Evolutionary conservation across 1,140 invertebrate genomes (phyloP).

Genomic region (Planococcus citri): DNA sequence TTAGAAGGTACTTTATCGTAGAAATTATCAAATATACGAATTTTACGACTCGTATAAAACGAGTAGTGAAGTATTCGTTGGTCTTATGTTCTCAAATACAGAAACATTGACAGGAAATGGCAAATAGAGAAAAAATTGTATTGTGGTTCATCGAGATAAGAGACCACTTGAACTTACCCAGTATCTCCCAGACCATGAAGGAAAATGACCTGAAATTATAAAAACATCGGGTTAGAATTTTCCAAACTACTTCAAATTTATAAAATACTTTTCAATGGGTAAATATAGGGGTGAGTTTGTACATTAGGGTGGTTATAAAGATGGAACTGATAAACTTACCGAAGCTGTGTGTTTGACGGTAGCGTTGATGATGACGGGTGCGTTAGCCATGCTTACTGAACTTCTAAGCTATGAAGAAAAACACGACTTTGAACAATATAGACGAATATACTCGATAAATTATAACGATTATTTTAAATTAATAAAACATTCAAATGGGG

Average conservation of each 20-base stretch:
- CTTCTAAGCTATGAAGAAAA: not conserved
- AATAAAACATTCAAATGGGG: too few species aligned
- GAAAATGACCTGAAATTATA: slow-evolving; percentile 40
- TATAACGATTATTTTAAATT: too few species aligned
- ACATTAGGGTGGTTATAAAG: too few species aligned
- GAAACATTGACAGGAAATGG: not conserved
- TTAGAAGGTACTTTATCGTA: slow-evolving; percentile 24
- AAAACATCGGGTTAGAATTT: not conserved
- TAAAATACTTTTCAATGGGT: too few species aligned
- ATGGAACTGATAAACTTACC: slow-evolving; percentile 43
- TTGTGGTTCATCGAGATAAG: too few species aligned
- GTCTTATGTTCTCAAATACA: not conserved
- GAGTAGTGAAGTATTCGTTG: not conserved
- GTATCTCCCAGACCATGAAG: slow-evolving; percentile 43
- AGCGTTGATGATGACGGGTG: slow-evolving; percentile 59
- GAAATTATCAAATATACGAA: slow-evolving; percentile 1
- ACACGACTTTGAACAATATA: too few species aligned
- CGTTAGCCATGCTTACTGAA: slow-evolving; percentile 38
- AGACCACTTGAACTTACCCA: slow-evolving; percentile 35
- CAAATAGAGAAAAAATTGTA: too few species aligned
- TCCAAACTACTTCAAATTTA: too few species aligned
- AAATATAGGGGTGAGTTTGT: too few species aligned
- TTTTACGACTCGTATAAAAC: not conserved
- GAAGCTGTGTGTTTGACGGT: slow-evolving; percentile 65
- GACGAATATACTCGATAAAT: too few species aligned